A percentile compares a stretch with the other conserved stretches of the same genome.
Evolutionary conservation across 2,797 vertebrate genomes (phyloP).

Genomic region (Eupleurogrammus muticus): DNA sequence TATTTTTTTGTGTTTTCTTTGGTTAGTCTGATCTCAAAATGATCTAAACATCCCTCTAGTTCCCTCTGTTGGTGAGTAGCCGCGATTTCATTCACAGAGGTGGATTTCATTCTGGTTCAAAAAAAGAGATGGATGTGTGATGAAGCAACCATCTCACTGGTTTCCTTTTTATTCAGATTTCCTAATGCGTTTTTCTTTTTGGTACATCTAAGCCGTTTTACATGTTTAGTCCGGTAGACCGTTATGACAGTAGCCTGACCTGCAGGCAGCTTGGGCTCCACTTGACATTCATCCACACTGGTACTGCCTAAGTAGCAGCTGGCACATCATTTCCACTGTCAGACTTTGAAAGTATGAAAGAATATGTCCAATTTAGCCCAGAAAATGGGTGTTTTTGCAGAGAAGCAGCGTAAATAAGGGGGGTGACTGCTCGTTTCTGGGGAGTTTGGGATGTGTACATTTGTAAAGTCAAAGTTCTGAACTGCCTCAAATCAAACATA

Average conservation of each 20-base stretch:
- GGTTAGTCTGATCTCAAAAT: background rate
- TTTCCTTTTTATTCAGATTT: conserved; percentile 12
- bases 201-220: conserved; percentile 19
- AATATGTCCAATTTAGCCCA: background rate
- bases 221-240: conserved; percentile 34
- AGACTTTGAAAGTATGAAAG: conserved; percentile 22
- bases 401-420: background rate
- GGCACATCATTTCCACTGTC: conserved; percentile 23
- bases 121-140: background rate
- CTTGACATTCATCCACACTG: conserved; percentile 20
- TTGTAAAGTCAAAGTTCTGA: conserved; percentile 36
- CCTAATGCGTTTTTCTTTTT: conserved; percentile 2
- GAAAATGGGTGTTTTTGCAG: background rate
- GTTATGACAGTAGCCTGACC: conserved; percentile 66
- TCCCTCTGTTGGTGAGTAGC: conserved; percentile 43
- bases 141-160: background rate
- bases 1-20: background rate
- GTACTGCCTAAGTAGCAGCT: conserved; percentile 40
- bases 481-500: conserved; percentile 50
- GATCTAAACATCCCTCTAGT: background rate
- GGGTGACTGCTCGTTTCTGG: background rate
- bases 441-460: conserved; percentile 18
- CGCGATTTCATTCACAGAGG: conserved; percentile 5
- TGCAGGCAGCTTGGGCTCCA: conserved; percentile 79
- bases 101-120: background rate